phyloP scores from a whole-genome alignment of 92 coral and sea anemone genomes.

The Palythoa caribaeorum region DNA sequence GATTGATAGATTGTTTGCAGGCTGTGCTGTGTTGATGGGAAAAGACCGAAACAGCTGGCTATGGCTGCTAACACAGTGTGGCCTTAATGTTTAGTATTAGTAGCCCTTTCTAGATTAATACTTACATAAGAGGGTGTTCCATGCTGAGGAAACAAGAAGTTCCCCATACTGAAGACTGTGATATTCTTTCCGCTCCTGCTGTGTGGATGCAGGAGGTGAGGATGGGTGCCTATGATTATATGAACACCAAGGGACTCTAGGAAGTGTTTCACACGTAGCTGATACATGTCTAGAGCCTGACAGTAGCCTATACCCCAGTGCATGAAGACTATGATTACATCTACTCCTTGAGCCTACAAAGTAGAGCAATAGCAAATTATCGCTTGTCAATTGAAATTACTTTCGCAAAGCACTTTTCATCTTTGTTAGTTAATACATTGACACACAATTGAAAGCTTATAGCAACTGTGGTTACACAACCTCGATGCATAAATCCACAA shows the following conservation, averaged over 20 bases:
- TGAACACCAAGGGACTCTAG: constrained; percentile 70
- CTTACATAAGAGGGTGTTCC: constrained; percentile 11
- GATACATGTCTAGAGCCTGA: constrained; percentile 25
- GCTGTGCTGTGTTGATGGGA: too few species aligned
- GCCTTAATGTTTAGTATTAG: not conserved
- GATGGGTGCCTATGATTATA: constrained; percentile 73
- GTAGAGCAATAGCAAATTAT: too few species aligned
- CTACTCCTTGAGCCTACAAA: constrained; percentile 43
- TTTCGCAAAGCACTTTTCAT: too few species aligned
- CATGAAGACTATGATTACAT: constrained; percentile 68
- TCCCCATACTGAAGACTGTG: constrained; percentile 72
- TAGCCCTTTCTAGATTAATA: not conserved
- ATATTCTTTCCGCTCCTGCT: constrained; percentile 40
- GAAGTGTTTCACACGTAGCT: constrained; percentile 45
- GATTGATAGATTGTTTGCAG: too few species aligned
- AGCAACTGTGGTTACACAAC: too few species aligned
- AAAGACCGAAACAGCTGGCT: not conserved
- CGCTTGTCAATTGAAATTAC: not conserved
- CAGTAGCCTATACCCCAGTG: constrained; percentile 74
- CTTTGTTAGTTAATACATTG: too few species aligned
- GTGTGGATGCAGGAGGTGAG: constrained; percentile 69
- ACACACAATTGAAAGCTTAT: too few species aligned
- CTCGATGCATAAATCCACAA: too few species aligned
- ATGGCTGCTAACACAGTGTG: not conserved
- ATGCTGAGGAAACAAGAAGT: constrained; percentile 64